Evolutionary conservation across 2,113 vertebrate genomes (phyloP).

Genomic region (Corythaeola cristata): DNA sequence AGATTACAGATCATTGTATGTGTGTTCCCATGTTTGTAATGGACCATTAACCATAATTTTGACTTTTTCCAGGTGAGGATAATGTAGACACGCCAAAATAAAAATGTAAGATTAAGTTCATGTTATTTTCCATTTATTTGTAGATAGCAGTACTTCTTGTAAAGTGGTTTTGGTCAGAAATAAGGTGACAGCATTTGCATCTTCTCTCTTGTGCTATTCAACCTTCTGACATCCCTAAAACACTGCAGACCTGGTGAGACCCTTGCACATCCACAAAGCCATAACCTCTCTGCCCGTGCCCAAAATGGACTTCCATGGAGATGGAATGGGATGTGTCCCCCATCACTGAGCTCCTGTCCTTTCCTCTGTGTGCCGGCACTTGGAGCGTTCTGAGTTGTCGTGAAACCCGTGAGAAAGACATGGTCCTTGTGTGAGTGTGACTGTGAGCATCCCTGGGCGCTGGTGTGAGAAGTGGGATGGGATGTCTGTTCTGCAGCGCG

Average conservation of each 20-base stretch:
- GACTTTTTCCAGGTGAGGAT: background rate
- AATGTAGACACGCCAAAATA: background rate
- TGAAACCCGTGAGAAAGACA: background rate
- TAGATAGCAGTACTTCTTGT: background rate
- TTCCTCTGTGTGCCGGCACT: background rate
- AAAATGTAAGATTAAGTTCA: background rate
- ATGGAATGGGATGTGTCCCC: fast-evolving
- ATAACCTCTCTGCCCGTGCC: background rate
- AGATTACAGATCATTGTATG: background rate
- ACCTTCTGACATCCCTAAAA: background rate
- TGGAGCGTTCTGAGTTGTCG: background rate
- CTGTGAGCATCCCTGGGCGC: background rate
- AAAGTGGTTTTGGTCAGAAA: background rate
- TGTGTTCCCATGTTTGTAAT: background rate
- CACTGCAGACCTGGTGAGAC: background rate
- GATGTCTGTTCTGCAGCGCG: fast-evolving
- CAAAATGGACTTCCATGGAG: background rate
- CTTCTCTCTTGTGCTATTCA: background rate
- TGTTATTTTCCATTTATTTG: background rate
- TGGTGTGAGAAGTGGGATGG: background rate
- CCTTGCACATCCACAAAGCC: background rate
- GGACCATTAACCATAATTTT: background rate
- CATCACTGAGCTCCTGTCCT: background rate
- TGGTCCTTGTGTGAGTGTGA: background rate
- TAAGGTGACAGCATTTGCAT: background rate